Evolutionary conservation across 1,140 invertebrate genomes (phyloP).

Genomic region (Aphelinus certus): DNA sequence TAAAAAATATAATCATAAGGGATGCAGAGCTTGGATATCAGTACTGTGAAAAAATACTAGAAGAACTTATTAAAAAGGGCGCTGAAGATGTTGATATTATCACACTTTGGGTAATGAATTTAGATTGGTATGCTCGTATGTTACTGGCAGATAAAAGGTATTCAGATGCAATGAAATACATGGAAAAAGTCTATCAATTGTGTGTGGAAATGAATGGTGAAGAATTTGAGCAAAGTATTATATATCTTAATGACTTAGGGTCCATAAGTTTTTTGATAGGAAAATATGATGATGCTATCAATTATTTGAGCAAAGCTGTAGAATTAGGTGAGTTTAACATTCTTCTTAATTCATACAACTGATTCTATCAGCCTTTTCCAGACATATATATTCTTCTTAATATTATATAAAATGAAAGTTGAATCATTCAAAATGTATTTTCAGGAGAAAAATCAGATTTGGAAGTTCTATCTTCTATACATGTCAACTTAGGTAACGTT

Average conservation of each 20-base stretch:
- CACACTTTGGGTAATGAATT: slow-evolving; percentile 74
- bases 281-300: slow-evolving; percentile 75
- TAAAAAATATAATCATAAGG: slow-evolving; percentile 44
- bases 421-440: slow-evolving; percentile 35
- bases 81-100: slow-evolving; percentile 69
- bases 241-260: slow-evolving; percentile 87
- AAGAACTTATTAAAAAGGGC: slow-evolving; percentile 67
- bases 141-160: slow-evolving; percentile 73
- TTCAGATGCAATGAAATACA: slow-evolving; percentile 73
- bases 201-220: slow-evolving; percentile 74
- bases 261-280: slow-evolving; percentile 75
- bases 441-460: slow-evolving; percentile 69
- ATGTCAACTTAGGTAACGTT: slow-evolving; percentile 85
- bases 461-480: slow-evolving; percentile 75
- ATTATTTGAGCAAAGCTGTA: slow-evolving; percentile 77
- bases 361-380: too few relatives aligned
- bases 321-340: slow-evolving; percentile 66
- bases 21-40: slow-evolving; percentile 80
- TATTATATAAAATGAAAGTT: too few relatives aligned
- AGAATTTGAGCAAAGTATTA: slow-evolving; percentile 76
- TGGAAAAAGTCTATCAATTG: slow-evolving; percentile 76
- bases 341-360: neutral
- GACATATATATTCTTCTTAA: too few relatives aligned
- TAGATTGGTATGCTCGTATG: slow-evolving; percentile 86
- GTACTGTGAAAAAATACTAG: slow-evolving; percentile 78